A percentile compares a stretch with the other conserved stretches of the same genome.
Evolutionary conservation across 35 echinoderm and acorn worm species (phyloP).

Genomic region (Apostichopus japonicus): DNA sequence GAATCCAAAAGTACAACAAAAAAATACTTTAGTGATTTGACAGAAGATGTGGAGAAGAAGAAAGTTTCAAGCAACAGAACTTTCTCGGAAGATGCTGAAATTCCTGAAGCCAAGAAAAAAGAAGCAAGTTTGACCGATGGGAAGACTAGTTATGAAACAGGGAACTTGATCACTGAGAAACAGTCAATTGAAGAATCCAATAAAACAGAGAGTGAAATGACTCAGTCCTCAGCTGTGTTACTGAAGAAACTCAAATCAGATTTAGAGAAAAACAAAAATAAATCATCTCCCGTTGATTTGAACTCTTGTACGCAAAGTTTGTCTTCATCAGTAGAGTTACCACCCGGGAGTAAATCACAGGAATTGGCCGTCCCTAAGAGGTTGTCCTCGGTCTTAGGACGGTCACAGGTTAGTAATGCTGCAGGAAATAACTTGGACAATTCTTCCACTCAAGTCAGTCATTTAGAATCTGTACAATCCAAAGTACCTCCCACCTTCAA

Average conservation of each 20-base stretch:
- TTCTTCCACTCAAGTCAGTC: not conserved
- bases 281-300: not conserved
- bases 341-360: constrained; percentile 49
- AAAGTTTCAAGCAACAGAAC: not conserved
- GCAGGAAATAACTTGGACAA: not conserved
- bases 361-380: constrained; percentile 89
- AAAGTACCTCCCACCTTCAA: constrained; percentile 21
- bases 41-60: not conserved
- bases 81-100: not conserved
- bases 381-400: constrained; percentile 47
- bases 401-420: not conserved
- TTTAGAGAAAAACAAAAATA: constrained; percentile 10
- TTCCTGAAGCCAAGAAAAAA: not conserved
- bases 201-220: not conserved
- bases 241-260: constrained; percentile 48
- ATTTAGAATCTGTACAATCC: not conserved
- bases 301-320: constrained; percentile 38
- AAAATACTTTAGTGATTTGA: constrained; percentile 4
- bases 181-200: not conserved
- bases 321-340: not conserved
- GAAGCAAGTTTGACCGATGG: not conserved
- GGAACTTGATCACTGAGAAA: not conserved
- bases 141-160: not conserved
- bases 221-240: not conserved
- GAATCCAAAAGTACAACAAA: not conserved